Conservation (phyloP, 2,797 vertebrate species). For the Ptychobarbus kaznakovi region DNA sequence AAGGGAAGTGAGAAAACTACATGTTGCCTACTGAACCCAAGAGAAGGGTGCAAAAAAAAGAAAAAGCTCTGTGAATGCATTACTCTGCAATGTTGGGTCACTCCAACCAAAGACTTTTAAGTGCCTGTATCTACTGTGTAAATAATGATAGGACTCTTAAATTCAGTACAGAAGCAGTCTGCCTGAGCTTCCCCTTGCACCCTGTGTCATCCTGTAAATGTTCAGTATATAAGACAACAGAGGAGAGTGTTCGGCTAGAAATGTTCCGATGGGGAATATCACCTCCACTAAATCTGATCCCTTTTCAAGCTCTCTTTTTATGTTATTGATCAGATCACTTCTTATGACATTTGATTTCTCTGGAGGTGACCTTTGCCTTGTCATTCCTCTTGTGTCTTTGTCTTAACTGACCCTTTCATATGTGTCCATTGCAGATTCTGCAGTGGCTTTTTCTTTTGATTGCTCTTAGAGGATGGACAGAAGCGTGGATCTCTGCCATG, state of each 20-base stretch:
- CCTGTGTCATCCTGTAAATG: conserved; percentile 57
- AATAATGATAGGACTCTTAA: conserved; percentile 88
- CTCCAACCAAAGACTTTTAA: conserved; percentile 99
- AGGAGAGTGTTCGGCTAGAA: conserved; percentile 42
- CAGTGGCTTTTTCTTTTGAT: conserved; percentile 3
- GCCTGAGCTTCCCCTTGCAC: conserved; percentile 72
- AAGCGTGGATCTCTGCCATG: background rate
- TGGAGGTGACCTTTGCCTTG: conserved; percentile 10
- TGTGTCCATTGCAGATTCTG: conserved; percentile 6
- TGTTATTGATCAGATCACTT: conserved; percentile 11
- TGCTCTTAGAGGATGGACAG: conserved; percentile 5
- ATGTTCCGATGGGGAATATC: conserved; percentile 37
- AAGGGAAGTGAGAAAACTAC: conserved; percentile 70
- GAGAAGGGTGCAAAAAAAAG: conserved; percentile 77
- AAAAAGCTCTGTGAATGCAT: conserved; percentile 86
- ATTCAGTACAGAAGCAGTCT: conserved; percentile 75
- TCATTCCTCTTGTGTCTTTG: conserved; percentile 40
- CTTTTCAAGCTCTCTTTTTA: conserved; percentile 14
- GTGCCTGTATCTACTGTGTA: conserved; percentile 99
- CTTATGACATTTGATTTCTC: background rate
- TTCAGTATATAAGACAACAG: conserved; percentile 36
- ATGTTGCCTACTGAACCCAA: conserved; percentile 89
- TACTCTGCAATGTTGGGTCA: conserved; percentile 95
- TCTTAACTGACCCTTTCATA: background rate
- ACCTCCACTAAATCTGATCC: conserved; percentile 7